These are phyloP conservation scores for Lepisosteus oculatus DNA, from an alignment of 2,113 vertebrate species.

Conservation along the genomic window DNA sequence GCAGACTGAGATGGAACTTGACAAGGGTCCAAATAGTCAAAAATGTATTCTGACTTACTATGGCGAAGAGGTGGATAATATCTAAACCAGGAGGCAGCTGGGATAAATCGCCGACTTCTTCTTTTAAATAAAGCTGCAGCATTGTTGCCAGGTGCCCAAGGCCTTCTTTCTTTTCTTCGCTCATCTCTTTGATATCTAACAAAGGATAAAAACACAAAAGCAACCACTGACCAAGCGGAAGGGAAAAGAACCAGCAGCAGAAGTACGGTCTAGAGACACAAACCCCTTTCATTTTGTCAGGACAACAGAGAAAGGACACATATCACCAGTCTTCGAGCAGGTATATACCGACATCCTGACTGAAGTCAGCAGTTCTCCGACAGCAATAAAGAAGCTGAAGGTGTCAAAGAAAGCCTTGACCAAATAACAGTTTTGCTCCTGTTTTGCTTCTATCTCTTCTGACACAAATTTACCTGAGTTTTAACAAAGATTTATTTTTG, in stretches of 20 bases:
- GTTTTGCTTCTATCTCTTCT: no score
- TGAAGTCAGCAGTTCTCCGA: no score
- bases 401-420: constrained; percentile 18
- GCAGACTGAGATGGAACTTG: neutral
- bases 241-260: no score
- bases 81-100: constrained; percentile 71
- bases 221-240: neutral
- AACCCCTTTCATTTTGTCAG: no score
- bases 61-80: constrained; percentile 80
- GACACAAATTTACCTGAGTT: no score
- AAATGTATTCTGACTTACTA: constrained; percentile 68
- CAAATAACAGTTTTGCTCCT: neutral
- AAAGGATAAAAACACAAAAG: constrained; percentile 33
- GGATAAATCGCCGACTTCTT: constrained; percentile 65
- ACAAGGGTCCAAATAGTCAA: neutral
- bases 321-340: no score
- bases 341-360: no score
- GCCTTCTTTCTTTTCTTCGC: constrained; percentile 83
- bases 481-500: no score
- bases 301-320: no score
- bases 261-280: no score
- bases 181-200: constrained; percentile 74
- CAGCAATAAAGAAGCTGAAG: no score
- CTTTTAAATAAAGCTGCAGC: constrained; percentile 77
- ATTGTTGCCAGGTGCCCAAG: constrained; percentile 75